A percentile compares a stretch with the other conserved stretches of the same genome.
Evolutionary conservation across 2,113 vertebrate species (phyloP).

Genomic region (Pithys albifrons): DNA sequence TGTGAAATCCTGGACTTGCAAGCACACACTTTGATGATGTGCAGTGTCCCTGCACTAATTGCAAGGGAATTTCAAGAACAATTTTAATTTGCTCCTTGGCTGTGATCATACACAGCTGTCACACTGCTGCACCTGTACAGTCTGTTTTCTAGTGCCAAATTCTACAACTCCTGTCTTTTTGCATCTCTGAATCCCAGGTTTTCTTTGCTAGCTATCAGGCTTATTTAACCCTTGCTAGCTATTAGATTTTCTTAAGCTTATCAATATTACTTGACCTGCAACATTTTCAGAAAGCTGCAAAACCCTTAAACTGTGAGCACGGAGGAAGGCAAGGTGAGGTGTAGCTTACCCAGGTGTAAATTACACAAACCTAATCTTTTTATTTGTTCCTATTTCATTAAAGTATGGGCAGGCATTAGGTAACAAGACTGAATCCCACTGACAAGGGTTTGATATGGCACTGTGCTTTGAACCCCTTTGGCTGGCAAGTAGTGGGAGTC

Average conservation of each 20-base stretch:
- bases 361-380: neutral
- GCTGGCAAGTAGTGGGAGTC: neutral
- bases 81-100: neutral
- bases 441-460: fast-evolving
- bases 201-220: neutral
- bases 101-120: constrained; percentile 27
- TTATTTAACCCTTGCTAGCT: neutral
- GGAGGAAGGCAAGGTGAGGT: neutral
- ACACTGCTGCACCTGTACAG: constrained; percentile 39
- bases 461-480: fast-evolving
- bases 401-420: neutral
- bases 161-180: constrained; percentile 13
- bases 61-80: constrained; percentile 14
- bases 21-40: constrained; percentile 34
- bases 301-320: neutral
- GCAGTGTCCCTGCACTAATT: constrained; percentile 41
- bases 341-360: neutral
- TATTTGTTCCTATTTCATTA: neutral
- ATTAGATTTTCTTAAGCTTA: neutral
- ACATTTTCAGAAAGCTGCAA: neutral
- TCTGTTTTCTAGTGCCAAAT: constrained; percentile 15
- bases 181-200: neutral
- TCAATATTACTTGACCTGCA: neutral
- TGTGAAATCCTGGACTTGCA: neutral
- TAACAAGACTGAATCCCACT: fast-evolving